Evolutionary conservation across 1,140 invertebrate genomes (phyloP), one percentile per base, ranked within the genome.

Genomic region (Drosophila tristis): DNA sequence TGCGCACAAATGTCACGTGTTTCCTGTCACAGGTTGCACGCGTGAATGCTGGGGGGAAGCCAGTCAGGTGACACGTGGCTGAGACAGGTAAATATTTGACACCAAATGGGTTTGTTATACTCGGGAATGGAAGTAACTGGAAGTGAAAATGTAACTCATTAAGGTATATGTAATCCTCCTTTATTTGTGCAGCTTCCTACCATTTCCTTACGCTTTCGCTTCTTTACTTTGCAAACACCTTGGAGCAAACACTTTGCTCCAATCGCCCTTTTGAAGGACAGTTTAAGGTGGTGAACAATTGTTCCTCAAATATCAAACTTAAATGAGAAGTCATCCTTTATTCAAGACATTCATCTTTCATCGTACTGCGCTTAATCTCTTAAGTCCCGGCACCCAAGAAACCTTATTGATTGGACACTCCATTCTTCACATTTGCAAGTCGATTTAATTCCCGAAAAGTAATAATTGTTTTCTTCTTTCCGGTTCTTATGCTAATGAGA

Each of bases 1-100:
- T 57, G 63, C 45, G 63, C 44, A 39, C 80, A 74, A 78, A 80
- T 86, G 81, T 87, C 78, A 86, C 74, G 74, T 73, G 59, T 67
- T 80, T 81, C 64, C 82, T 59, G 74, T 60, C 48, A 43, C 31
- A 74, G 56, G 15, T 11, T 13, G 35, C 11, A 5, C 16, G 56
- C 42, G 23, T 60, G 48, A 39, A 26, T 23, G 65, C 26, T 50
- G 35, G 26, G 44, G 25, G 11, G 23, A 45, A 58, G 5, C 45
- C 44, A 13, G 47, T 51, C 64, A 57, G 66, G 44, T 70, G 66
- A 68, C 63, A 68, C 39, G 63, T 25, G 43, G 16, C 49, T 45
- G 26, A 65, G 35, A 43, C 35, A 50, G 64, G 54, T 58, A 58
- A 70, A 70, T 70, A 70, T 70, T 70, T 70, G 66, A 16, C 5